These are phyloP conservation scores for Meteorus cinctellus DNA, from an alignment of 2,888 invertebrate species.

Conservation along the genomic window DNA sequence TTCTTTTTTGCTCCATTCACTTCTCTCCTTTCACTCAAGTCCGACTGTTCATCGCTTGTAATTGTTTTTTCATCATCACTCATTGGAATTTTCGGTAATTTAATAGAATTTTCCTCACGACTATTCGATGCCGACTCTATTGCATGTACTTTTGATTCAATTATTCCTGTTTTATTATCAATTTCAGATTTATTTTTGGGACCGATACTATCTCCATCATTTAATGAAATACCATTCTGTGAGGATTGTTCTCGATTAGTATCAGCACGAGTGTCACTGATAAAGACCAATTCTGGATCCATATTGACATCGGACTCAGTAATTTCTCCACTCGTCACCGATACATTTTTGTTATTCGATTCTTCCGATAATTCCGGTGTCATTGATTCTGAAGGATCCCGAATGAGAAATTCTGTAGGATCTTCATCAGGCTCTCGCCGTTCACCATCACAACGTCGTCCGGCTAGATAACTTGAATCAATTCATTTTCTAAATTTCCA, in stretches of 20 bases:
- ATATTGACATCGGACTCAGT: constrained; percentile 64
- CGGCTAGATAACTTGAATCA: constrained; percentile 63
- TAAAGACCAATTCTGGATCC: constrained; percentile 60
- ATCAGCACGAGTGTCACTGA: constrained; percentile 53
- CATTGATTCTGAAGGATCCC: constrained; percentile 46
- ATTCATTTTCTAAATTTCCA: neutral
- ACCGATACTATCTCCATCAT: constrained; percentile 38
- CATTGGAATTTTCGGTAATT: constrained; percentile 35
- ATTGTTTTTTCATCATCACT: constrained; percentile 21
- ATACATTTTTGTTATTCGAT: constrained; percentile 33
- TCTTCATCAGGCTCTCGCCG: constrained; percentile 58
- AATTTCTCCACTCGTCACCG: constrained; percentile 55
- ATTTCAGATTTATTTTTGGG: constrained; percentile 37
- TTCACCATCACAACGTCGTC: constrained; percentile 64
- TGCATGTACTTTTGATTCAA: constrained; percentile 43
- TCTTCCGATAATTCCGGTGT: constrained; percentile 44
- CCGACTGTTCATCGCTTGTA: constrained; percentile 18
- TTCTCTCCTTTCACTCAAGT: constrained; percentile 41
- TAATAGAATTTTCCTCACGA: constrained; percentile 40
- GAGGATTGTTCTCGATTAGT: constrained; percentile 24
- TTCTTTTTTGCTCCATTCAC: constrained; percentile 54
- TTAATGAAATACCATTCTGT: constrained; percentile 31
- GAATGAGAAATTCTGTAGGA: constrained; percentile 52
- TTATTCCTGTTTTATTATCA: constrained; percentile 19
- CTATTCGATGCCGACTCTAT: constrained; percentile 38